These are phyloP conservation scores for Channa argus DNA, from an alignment of 2,113 vertebrate genomes.

Conservation along the genomic window DNA sequence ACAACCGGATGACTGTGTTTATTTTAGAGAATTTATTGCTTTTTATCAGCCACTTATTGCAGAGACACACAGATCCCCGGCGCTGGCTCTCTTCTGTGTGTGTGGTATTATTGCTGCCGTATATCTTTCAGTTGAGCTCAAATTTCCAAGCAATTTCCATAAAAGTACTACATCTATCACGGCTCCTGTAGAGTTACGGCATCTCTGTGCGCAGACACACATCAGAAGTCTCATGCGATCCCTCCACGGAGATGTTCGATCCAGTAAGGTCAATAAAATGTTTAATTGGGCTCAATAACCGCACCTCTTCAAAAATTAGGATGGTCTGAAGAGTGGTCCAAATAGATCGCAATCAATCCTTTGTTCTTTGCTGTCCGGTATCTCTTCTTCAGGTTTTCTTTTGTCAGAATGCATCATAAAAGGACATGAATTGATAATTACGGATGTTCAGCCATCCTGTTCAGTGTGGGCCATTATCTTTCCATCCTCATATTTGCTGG, in stretches of 20 bases:
- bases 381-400: slow-evolving; percentile 31
- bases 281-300: slow-evolving; percentile 50
- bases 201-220: slow-evolving; percentile 59
- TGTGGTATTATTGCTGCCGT: slow-evolving; percentile 77
- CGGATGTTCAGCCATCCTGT: slow-evolving; percentile 56
- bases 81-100: slow-evolving; percentile 35
- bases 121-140: slow-evolving; percentile 66
- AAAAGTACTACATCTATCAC: slow-evolving; percentile 71
- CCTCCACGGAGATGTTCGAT: slow-evolving; percentile 65
- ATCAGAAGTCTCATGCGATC: slow-evolving; percentile 54
- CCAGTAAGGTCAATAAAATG: slow-evolving; percentile 43
- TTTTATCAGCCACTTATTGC: slow-evolving; percentile 81
- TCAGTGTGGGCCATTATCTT: slow-evolving; percentile 65
- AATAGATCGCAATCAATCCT: slow-evolving; percentile 31
- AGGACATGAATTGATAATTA: slow-evolving; percentile 41
- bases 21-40: slow-evolving; percentile 80
- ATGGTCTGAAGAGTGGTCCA: slow-evolving; percentile 33
- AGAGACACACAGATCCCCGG: slow-evolving; percentile 66
- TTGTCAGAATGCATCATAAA: slow-evolving; percentile 48
- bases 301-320: slow-evolving; percentile 37
- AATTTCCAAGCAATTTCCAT: slow-evolving; percentile 71
- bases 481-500: slow-evolving; percentile 72
- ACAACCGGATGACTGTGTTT: slow-evolving; percentile 67
- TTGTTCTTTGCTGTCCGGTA: slow-evolving; percentile 45
- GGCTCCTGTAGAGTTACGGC: slow-evolving; percentile 59